Base-by-base conservation (phyloP, 2,888 invertebrate species). In the Drosophila anomelani region DNA sequence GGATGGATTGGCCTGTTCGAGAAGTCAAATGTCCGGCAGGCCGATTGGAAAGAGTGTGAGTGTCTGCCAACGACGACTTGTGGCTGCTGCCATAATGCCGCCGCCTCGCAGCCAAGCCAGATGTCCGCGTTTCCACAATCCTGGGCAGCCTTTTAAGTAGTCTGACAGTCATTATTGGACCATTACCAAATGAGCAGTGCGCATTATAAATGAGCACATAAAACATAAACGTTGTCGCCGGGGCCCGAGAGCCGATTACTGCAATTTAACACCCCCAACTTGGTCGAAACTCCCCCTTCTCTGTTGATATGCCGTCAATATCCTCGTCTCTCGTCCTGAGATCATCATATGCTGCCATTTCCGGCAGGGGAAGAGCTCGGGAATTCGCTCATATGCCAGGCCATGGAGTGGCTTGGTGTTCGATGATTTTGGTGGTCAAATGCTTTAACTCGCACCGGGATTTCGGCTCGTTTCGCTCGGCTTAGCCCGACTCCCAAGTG, bases 401-500 rank as follows among this genome's bases (percentile, higher is more conserved):
- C 15, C 17, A 26, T 20, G n/a, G 64, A 66, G 64, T 66, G 64
- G 29, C 29, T 64, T n/a, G 36, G 17, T 63, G 49, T n/a, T 17
- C 54, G n/a, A 29, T 60, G 62, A 38, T 46, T 44, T 26, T 44
- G 38, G 90, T 84, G 91, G 91, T 91, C 81, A 88, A 89, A 87
- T 81, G 81, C 77, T 90, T 90, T 88, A 90, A 82, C 82, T 89
- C 90, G 82, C 91, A 78, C 75, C 80, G 86, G 90, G 88, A 90
- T 88, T 90, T 88, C 44, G 70, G 78, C 75, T 80, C 76, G 81
- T 81, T 86, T 80, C 79, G 78, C 81, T 75, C 76, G 76, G 81
- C 85, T 85, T 76, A 76, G 80, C 78, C 75, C 74, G 80, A 88
- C 82, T 90, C 91, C 90, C 90, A 91, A 91, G 90, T 91, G 91